Evolutionary conservation across 2,797 vertebrate species (phyloP), one percentile per base, ranked within the genome.

Genomic region (Malurus leucopterus): DNA sequence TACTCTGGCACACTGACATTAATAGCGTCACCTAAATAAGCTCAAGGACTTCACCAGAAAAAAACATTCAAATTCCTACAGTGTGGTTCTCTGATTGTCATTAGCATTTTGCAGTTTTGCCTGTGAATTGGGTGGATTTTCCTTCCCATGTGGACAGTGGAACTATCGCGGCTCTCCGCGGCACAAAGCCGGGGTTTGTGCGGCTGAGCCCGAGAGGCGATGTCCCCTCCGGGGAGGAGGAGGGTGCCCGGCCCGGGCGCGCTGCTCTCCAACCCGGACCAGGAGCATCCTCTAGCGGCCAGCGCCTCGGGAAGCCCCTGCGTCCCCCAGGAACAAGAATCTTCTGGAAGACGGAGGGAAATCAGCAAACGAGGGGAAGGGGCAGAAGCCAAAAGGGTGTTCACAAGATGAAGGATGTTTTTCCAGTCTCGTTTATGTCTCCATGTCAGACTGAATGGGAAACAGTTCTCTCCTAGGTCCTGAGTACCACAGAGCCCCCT

Each of bases 271-370:
- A 90, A 2, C 3, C 81, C 62, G 69, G 79, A 30, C 82, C 75
- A 90, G 91, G 90, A 95, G 93, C 90, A 88, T 86, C 95, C 95
- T 92, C 95, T 95, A 93, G 95, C 41, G 95, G 94, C 91, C 92
- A 62, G 32, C 13, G 18, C 70, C 70, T 84, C 41, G 41, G 87
- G 63, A 88, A 84, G 43, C 11, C 59, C 80, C 70, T 7, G 51
- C 6, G 5, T 6, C 20, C 61, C 72, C 57, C 67, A 41, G 34
- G 74, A 92, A 15, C 41, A 9, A 65, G 95, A 94, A 90, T 49
- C 55, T 95, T 95, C 95, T 95, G 92, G 93, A 95, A 95, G 43
- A 61, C 1, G 2, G 36, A 59, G 58, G 38, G 27, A 77, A 59
- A 59, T 11, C 43, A 40, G 65, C 40, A 14, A 5, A 41, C 20